phyloP scores from a whole-genome alignment of 1,140 invertebrate genomes.

The Drosophila tani region DNA sequence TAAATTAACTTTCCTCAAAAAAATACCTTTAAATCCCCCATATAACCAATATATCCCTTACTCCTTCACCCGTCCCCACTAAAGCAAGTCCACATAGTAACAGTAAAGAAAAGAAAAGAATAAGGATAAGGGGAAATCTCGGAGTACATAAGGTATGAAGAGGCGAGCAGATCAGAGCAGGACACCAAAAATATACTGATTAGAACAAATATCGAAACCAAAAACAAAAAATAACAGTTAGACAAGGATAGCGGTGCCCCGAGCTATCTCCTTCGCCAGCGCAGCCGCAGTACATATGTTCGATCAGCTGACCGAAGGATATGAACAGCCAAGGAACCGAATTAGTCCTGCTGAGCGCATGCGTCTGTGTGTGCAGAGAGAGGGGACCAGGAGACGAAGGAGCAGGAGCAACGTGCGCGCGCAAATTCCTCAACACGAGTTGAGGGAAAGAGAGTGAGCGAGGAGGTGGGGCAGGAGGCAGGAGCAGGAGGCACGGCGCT shows the following conservation, averaged over 20 bases:
- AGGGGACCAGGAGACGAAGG: constrained; percentile 53
- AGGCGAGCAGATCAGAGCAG: constrained; percentile 36
- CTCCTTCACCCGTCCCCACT: no score
- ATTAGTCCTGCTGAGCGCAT: constrained; percentile 74
- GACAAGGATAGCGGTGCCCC: constrained; percentile 63
- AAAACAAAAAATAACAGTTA: constrained; percentile 56
- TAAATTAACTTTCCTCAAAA: neutral
- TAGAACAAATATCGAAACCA: constrained; percentile 53
- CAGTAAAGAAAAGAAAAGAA: neutral
- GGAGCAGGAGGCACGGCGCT: constrained; percentile 41
- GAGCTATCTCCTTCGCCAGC: constrained; percentile 3
- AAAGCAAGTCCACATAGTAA: constrained; percentile 33
- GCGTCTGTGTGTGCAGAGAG: constrained; percentile 64
- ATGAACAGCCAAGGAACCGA: constrained; percentile 59
- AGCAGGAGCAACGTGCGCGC: constrained; percentile 62
- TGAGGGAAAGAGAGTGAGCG: constrained; percentile 2
- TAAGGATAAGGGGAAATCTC: constrained; percentile 43
- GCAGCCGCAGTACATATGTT: constrained; percentile 61
- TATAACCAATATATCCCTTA: neutral
- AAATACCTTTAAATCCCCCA: neutral
- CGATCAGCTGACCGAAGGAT: constrained; percentile 78
- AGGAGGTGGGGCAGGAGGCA: constrained; percentile 45
- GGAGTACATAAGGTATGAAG: constrained; percentile 54
- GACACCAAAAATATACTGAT: constrained; percentile 58
- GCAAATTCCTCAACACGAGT: constrained; percentile 81